These are phyloP conservation scores for Philopedon plagiatum DNA, from an alignment of 2,888 invertebrate genomes.

Conservation along the genomic window DNA sequence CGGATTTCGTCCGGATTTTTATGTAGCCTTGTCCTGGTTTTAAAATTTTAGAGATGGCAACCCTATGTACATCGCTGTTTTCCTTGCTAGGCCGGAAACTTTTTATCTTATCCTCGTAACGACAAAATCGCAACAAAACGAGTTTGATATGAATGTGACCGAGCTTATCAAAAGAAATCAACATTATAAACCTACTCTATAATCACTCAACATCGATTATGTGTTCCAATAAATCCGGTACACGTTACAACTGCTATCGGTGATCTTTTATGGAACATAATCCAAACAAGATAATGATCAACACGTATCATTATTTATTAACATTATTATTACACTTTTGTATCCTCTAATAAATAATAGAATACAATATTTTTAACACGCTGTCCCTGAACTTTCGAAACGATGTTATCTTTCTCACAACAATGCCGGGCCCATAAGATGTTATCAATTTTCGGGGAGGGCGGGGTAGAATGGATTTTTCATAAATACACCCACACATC, in stretches of 20 bases:
- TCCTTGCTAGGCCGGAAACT: too few species aligned
- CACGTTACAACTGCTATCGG: not conserved
- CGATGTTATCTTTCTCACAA: conserved; percentile 33
- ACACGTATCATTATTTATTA: conserved; percentile 22
- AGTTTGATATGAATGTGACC: too few species aligned
- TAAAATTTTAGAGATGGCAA: too few species aligned
- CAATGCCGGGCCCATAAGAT: conserved; percentile 43
- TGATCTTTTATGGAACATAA: conserved; percentile 12
- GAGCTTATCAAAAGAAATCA: too few species aligned
- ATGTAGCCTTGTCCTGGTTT: too few species aligned
- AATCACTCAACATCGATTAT: conserved; percentile 4
- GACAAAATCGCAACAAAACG: too few species aligned
- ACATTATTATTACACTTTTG: conserved; percentile 13
- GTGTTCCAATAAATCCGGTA: conserved; percentile 1
- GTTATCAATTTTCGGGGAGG: conserved; percentile 37
- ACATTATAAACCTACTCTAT: too few species aligned
- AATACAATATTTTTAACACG: conserved; percentile 21
- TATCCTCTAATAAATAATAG: conserved; percentile 27
- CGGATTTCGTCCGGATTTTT: too few species aligned
- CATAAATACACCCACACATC: conserved; percentile 36
- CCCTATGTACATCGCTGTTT: too few species aligned
- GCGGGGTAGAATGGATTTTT: conserved; percentile 35
- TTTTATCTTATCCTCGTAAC: too few species aligned
- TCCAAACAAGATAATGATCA: conserved; percentile 6
- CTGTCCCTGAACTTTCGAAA: conserved; percentile 42